A percentile compares a stretch with the other conserved stretches of the same genome.
These are phyloP conservation scores for Spinibarbus caldwelli DNA, from an alignment of 2,797 vertebrate genomes.

Conservation along the genomic window DNA sequence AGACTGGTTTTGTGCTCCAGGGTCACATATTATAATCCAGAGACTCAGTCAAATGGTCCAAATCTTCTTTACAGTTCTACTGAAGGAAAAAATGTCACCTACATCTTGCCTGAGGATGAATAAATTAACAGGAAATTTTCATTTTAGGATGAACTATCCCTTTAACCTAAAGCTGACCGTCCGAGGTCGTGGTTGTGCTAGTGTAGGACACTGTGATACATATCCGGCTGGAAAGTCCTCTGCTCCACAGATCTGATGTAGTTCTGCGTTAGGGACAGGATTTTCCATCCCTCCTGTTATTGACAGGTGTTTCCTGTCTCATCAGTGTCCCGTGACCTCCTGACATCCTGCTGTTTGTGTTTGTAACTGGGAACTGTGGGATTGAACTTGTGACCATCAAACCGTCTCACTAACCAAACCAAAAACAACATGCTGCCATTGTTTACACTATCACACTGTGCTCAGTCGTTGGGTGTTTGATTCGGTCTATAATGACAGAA, in stretches of 20 bases:
- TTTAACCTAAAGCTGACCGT: neutral
- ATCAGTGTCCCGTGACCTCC: slow-evolving; percentile 72
- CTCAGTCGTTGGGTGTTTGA: neutral
- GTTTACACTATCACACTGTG: neutral
- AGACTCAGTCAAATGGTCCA: too few relatives aligned
- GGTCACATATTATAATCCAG: too few relatives aligned
- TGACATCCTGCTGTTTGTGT: slow-evolving; percentile 70
- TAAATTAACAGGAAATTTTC: neutral
- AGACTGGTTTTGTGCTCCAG: too few relatives aligned
- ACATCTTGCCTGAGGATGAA: too few relatives aligned
- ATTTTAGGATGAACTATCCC: neutral
- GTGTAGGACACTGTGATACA: slow-evolving; percentile 61
- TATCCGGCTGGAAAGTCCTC: slow-evolving; percentile 38
- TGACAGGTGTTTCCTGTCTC: slow-evolving; percentile 82
- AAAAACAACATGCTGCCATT: slow-evolving; percentile 27
- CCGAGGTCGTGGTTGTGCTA: slow-evolving; percentile 62
- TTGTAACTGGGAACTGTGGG: slow-evolving; percentile 42
- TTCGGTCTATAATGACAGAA: neutral
- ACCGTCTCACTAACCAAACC: slow-evolving; percentile 42
- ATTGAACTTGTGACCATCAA: slow-evolving; percentile 26
- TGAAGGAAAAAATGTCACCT: too few relatives aligned
- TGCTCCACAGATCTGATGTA: slow-evolving; percentile 19
- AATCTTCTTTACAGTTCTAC: too few relatives aligned
- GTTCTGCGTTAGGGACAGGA: slow-evolving; percentile 64
- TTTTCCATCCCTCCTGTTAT: slow-evolving; percentile 78